Conservation (phyloP, 2,888 invertebrate species). For the Metellina segmentata region DNA sequence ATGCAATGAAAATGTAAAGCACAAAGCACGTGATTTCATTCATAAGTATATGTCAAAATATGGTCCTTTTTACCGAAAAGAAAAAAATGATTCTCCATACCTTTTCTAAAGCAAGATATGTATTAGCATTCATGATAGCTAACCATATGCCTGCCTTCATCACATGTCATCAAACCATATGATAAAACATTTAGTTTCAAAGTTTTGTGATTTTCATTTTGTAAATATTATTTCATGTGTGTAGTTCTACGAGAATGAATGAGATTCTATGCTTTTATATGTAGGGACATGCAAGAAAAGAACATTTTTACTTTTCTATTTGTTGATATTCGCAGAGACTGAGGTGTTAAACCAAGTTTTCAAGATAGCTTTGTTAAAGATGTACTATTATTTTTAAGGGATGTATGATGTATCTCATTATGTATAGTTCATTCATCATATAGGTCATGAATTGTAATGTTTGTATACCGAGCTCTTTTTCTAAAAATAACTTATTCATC, state of each 20-base stretch:
- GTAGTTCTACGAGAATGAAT: neutral
- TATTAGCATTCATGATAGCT: constrained; percentile 35
- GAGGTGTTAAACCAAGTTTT: neutral
- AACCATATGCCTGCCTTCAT: constrained; percentile 54
- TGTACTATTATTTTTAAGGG: neutral
- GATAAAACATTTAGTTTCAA: neutral
- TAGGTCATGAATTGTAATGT: neutral
- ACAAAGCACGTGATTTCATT: constrained; percentile 96
- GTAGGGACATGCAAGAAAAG: neutral
- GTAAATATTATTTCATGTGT: constrained; percentile 47
- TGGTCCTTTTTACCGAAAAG: constrained; percentile 84
- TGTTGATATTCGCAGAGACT: neutral
- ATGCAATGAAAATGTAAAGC: constrained; percentile 94
- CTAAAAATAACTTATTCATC: neutral
- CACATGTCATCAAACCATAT: constrained; percentile 19
- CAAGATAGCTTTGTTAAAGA: neutral
- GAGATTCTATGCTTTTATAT: neutral
- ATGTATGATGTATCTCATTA: neutral
- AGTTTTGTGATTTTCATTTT: constrained; percentile 56
- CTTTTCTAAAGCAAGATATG: neutral
- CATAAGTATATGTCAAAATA: constrained; percentile 97
- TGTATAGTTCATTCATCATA: neutral
- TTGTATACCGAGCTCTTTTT: neutral
- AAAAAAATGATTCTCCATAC: constrained; percentile 58
- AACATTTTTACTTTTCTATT: neutral